A percentile compares a stretch with the other conserved stretches of the same genome.
phyloP scores from a whole-genome alignment of 1,140 invertebrate species.

The Cydia pomonella region DNA sequence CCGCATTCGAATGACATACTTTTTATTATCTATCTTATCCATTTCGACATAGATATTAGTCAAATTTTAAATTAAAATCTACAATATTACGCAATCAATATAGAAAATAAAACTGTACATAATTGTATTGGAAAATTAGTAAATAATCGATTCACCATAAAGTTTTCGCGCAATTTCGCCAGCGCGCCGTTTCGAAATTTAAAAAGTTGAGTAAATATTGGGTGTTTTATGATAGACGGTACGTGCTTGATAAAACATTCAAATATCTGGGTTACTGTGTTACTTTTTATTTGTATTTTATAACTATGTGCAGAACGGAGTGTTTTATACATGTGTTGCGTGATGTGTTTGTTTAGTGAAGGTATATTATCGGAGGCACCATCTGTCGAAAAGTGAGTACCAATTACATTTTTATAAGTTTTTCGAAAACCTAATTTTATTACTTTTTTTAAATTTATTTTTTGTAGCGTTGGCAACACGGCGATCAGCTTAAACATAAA shows the following conservation, averaged over 20 bases:
- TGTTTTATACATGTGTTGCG: constrained; percentile 58
- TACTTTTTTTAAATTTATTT: too few relatives aligned
- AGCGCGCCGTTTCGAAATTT: constrained; percentile 34
- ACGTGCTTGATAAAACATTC: constrained; percentile 26
- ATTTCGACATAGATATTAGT: background rate
- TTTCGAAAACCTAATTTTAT: background rate
- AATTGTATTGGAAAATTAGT: background rate
- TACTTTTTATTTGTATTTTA: constrained; percentile 40
- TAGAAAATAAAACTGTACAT: background rate
- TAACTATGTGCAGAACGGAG: constrained; percentile 61
- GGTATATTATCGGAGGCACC: constrained; percentile 59
- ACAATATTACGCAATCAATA: constrained; percentile 4
- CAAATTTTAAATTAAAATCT: background rate
- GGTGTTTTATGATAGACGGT: constrained; percentile 37
- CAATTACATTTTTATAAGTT: constrained; percentile 35
- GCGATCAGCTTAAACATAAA: too few relatives aligned
- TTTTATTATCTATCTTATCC: constrained; percentile 47
- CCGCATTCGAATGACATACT: constrained; percentile 69
- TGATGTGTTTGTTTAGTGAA: constrained; percentile 67
- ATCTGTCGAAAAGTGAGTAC: constrained; percentile 77
- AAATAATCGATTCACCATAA: constrained; percentile 28
- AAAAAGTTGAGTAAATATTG: constrained; percentile 36
- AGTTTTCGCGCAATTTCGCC: constrained; percentile 37
- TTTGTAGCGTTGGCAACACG: too few relatives aligned
- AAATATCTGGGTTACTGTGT: constrained; percentile 35